Base-by-base conservation (phyloP, 2,113 vertebrate species). In the Ornithorhynchus anatinus region DNA sequence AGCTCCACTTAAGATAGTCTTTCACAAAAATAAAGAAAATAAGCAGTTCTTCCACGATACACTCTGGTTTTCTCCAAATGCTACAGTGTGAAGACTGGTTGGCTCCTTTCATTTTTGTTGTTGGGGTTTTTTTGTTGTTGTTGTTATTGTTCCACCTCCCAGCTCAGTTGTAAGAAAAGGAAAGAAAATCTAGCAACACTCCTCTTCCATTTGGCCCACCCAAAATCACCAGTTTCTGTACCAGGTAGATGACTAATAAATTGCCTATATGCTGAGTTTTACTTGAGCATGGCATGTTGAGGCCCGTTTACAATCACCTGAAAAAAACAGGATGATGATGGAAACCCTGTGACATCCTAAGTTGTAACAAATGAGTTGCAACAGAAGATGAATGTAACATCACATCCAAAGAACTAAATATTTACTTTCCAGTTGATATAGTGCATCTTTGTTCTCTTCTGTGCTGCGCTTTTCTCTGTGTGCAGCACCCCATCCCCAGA, bases 381-480 rank as follows among this genome's bases (percentile, higher is more conserved):
- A 33, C 72, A 67, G 76, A 79, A 73, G 77, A 79, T 80, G 65
- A 85, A 81, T 29, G 4, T 75, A 91, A 80, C 64, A 61, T 81
- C 59, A 62, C 83, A 74, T 70, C 77, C 82, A 16, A 64, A 72
- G 61, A 85, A 42, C 58, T 91, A 89, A 90, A 90, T 89, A 89
- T 90, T 93, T 92, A 84, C 75, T 88, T 75, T 59, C 12, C 33
- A 77, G 31, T 82, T 91, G 92, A 79, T 87, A 89, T 88, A 87
- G 36, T 79, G 17, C 64, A 75, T 56, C 72, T 88, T 79, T 59
- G 40, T 84, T 91, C 76, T 77, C 87, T 86, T 88, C 73, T 2
- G 32, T 84, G 73, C 65, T 80, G 50, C 70, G 29, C 35, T 77
- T 84, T 90, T 84, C 80, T 88, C 59, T 79, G 56, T 38, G 20